A percentile compares a stretch with the other conserved stretches of the same genome.
Conservation (phyloP, 2,113 vertebrate species). For the Rattus rattus region DNA sequence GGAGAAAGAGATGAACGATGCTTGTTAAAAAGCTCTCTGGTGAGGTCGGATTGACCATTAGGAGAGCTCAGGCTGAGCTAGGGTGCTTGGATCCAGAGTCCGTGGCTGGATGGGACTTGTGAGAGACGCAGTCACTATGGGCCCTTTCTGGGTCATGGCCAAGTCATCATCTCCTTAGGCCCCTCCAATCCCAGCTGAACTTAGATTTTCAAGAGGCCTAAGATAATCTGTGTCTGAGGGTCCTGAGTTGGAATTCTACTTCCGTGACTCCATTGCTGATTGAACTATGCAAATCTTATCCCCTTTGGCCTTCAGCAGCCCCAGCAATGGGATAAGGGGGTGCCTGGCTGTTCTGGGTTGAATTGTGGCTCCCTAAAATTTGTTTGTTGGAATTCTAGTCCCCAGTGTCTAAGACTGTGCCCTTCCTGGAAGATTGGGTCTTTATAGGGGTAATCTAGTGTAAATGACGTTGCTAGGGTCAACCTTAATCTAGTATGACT, state of each 20-base stretch:
- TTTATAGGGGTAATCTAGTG: not conserved
- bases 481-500: not conserved
- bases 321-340: not conserved
- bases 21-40: constrained; percentile 77
- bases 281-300: not conserved
- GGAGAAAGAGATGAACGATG: constrained; percentile 64
- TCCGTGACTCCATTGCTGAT: not conserved
- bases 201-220: not conserved
- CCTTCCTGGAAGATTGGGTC: not conserved
- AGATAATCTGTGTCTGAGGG: not conserved
- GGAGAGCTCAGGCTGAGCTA: not conserved
- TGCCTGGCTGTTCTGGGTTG: not conserved
- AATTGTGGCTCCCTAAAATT: not conserved
- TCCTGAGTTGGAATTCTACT: not conserved
- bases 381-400: not conserved
- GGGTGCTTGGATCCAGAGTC: not conserved
- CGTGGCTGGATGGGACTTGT: constrained; percentile 7
- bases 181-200: not conserved
- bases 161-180: constrained; percentile 15
- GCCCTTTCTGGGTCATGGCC: not conserved
- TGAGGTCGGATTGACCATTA: constrained; percentile 66
- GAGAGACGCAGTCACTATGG: not conserved
- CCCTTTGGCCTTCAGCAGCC: not conserved
- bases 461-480: not conserved
- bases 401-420: not conserved